Base-by-base conservation (phyloP, 2,888 invertebrate genomes). In the Ischnura elegans region DNA sequence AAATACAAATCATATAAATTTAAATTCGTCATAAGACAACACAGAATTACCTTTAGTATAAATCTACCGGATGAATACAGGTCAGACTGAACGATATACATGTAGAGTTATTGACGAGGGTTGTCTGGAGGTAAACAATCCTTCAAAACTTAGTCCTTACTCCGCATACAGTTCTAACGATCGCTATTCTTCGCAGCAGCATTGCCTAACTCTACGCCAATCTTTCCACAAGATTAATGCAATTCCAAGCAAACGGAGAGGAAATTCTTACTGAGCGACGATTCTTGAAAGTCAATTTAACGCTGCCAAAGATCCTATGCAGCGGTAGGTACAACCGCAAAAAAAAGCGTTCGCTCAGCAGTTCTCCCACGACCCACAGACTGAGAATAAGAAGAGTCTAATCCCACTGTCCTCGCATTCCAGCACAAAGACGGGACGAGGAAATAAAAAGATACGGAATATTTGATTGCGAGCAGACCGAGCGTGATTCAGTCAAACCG, bases 381-480 rank as follows among this genome's bases (percentile, higher is more conserved):
- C n/a, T n/a, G n/a, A n/a, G n/a, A n/a, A n/a, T n/a, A n/a, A n/a
- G n/a, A 36, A 66, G 66, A 36, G 13, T 36, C 36, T 36, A 76
- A 36, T 76, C 76, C 76, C 36, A 76, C 36, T 19, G 36, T 25
- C 29, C 29, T 36, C 29, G 29, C 8, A 51, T 36, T 76, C 76
- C 36, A 61, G 76, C 29, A 36, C 8, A 76, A 76, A 76, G 29
- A 76, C 76, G 76, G 36, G 36, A 29, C 36, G 76, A 29, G n/a
- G n/a, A n/a, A n/a, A n/a, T n/a, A 36, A 36, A 36, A 76, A 10
- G 76, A 76, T 76, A 0, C 76, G 36, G 76, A 76, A 76, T 36
- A 76, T 76, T 36, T 76, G 76, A 76, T 76, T 76, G 76, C 76
- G 76, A 36, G 29, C 29, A 76, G 76, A 36, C 76, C 76, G 76